Evolutionary conservation across 2,113 vertebrate genomes (phyloP).

Genomic region (Campylorhamphus procurvoides): DNA sequence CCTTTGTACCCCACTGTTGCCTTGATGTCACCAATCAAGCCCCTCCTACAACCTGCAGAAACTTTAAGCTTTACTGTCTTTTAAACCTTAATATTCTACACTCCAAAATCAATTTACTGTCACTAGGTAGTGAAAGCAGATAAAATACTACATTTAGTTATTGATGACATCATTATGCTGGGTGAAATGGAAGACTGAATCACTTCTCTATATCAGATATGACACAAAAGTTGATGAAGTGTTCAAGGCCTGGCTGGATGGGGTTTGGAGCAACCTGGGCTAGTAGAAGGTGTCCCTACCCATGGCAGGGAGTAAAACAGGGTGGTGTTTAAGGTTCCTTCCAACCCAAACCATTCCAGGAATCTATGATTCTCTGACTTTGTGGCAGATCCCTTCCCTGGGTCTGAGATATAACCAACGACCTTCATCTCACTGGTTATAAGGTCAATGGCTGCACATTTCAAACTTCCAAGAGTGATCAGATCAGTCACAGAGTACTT

Average conservation of each 20-base stretch:
- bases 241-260: background rate
- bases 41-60: background rate
- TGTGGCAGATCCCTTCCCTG: background rate
- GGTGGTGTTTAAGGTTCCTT: background rate
- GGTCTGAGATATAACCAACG: background rate
- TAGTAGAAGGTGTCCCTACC: background rate
- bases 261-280: background rate
- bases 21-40: background rate
- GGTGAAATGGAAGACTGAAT: background rate
- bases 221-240: background rate
- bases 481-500: background rate
- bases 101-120: slow-evolving; percentile 19
- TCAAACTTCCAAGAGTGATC: background rate
- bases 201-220: background rate
- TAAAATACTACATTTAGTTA: background rate
- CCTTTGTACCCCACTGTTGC: background rate
- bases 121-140: background rate
- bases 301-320: background rate
- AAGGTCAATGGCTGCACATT: background rate
- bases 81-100: background rate
- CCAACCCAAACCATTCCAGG: background rate
- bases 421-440: background rate
- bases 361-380: background rate
- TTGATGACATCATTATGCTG: background rate
- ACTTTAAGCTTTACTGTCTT: background rate